A percentile compares a stretch with the other conserved stretches of the same genome.
Conservation (phyloP, 2,797 vertebrate genomes). For the Gymnopithys bicolor region DNA sequence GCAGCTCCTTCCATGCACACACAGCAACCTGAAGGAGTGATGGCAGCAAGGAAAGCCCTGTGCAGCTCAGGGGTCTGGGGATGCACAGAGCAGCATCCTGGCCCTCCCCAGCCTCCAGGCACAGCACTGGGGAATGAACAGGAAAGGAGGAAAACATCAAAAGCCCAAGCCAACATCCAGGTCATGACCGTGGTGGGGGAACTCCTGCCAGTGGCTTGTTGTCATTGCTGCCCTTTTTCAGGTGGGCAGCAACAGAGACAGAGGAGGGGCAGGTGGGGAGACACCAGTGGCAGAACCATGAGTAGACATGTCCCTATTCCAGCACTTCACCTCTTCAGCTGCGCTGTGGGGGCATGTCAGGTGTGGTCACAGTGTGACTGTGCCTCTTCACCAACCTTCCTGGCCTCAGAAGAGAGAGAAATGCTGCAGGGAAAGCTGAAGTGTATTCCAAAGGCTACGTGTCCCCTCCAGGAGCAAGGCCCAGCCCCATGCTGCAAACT, state of each 20-base stretch:
- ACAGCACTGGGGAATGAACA: neutral
- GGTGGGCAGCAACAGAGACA: neutral
- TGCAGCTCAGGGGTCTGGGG: neutral
- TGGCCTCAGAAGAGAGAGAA: neutral
- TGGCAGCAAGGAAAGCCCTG: accelerated
- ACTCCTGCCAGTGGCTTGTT: neutral
- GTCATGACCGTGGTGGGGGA: accelerated
- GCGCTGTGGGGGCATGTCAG: neutral
- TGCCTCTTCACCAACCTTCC: neutral
- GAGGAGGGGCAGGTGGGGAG: neutral
- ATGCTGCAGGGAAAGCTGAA: neutral
- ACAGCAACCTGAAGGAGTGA: neutral
- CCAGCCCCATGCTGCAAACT: accelerated
- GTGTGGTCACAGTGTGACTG: accelerated
- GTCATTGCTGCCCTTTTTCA: neutral
- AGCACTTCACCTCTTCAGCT: accelerated
- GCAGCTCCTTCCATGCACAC: accelerated
- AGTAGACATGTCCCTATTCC: accelerated
- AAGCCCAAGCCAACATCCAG: neutral
- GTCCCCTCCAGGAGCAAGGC: neutral
- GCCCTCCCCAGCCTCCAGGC: neutral
- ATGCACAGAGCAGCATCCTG: neutral
- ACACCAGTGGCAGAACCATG: neutral
- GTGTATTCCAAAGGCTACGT: neutral
- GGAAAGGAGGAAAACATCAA: neutral